Conservation (phyloP, 2,113 vertebrate genomes). For the Sus scrofa region T2T-Sscrofa CM000827.6:77963501-77964000, state of each 20-base stretch:
- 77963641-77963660: neutral
- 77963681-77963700: neutral
- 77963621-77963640: neutral
- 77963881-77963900: neutral
- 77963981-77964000: too few species aligned
- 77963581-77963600: neutral
- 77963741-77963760: neutral
- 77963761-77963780: neutral
- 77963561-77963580: neutral
- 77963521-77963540: neutral
- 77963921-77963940: neutral
- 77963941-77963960: neutral
- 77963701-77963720: fast-evolving
- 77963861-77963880: neutral
- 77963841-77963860: neutral
- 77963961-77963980: too few species aligned
- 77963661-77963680: neutral
- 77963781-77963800: neutral
- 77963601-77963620: neutral
- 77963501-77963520: neutral
- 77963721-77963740: neutral
- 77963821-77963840: neutral
- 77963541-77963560: neutral
- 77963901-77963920: neutral
- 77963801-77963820: neutral